Conservation (phyloP, 2,113 vertebrate species). For the Catharus fuscescens region DNA sequence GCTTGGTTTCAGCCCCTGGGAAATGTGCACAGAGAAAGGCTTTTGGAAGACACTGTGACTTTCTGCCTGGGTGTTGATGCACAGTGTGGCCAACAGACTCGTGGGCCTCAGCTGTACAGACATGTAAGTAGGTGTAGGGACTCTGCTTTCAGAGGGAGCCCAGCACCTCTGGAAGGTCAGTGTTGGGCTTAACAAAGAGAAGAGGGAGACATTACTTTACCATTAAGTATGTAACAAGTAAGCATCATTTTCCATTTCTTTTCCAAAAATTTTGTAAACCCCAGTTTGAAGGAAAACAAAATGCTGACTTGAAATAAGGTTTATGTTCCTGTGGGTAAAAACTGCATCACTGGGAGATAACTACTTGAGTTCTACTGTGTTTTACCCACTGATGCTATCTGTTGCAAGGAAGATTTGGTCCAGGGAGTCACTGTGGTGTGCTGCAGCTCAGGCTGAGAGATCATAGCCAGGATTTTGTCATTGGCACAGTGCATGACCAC, state of each 20-base stretch:
- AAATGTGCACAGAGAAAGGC: neutral
- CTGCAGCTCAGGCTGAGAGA: neutral
- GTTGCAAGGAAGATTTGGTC: neutral
- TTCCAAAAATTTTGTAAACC: neutral
- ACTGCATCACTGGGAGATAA: neutral
- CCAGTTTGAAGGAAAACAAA: neutral
- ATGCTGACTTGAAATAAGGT: neutral
- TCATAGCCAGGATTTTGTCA: neutral
- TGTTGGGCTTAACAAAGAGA: neutral
- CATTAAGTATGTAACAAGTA: neutral
- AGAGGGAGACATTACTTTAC: neutral
- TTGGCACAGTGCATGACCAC: neutral
- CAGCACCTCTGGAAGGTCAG: neutral
- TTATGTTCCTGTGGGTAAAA: neutral
- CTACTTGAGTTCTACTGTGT: neutral
- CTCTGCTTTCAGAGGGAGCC: neutral
- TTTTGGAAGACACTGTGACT: neutral
- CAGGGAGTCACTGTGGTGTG: neutral
- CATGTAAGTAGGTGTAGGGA: neutral
- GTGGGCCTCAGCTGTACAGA: neutral
- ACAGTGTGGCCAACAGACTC: neutral
- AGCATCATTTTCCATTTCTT: neutral
- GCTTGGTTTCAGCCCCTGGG: neutral
- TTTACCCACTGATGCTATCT: neutral
- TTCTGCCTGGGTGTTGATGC: neutral